These are phyloP conservation scores for Pyrrhia umbra DNA, from an alignment of 2,888 invertebrate genomes.

Conservation along the genomic window DNA sequence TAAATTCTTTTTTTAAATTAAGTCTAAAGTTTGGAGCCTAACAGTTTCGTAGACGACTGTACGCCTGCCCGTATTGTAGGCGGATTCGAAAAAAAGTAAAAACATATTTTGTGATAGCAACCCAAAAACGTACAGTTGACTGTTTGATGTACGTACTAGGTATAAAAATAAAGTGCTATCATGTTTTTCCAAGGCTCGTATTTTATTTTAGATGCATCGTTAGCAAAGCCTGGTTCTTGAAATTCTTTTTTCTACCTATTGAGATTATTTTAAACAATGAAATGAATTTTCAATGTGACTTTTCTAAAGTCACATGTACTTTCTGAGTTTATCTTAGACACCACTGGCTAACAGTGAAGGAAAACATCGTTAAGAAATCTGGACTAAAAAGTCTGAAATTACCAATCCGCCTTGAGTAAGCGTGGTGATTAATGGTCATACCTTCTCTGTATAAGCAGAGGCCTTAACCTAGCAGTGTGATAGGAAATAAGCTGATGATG, in stretches of 20 bases:
- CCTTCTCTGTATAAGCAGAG: too few species aligned
- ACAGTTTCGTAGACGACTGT: constrained; percentile 42
- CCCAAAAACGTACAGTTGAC: constrained; percentile 20
- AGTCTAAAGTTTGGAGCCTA: not conserved
- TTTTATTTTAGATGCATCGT: not conserved
- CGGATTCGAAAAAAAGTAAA: constrained; percentile 20
- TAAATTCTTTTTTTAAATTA: too few species aligned
- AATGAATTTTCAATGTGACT: too few species aligned
- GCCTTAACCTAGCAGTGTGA: too few species aligned
- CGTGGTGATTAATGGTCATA: too few species aligned
- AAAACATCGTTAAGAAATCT: too few species aligned
- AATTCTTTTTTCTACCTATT: not conserved
- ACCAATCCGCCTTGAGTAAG: too few species aligned
- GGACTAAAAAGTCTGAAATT: too few species aligned
- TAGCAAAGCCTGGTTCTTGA: not conserved
- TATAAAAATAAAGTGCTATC: constrained; percentile 15
- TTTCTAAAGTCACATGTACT: too few species aligned
- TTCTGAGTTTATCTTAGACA: too few species aligned
- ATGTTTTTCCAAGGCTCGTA: not conserved
- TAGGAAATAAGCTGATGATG: too few species aligned
- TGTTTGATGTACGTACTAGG: constrained; percentile 3
- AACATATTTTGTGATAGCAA: constrained; percentile 28
- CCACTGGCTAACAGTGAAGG: too few species aligned
- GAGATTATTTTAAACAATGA: not conserved
- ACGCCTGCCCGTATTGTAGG: constrained; percentile 47